phyloP scores from a whole-genome alignment of 2,113 vertebrate species.

The Epinephelus cyanopodus region DNA sequence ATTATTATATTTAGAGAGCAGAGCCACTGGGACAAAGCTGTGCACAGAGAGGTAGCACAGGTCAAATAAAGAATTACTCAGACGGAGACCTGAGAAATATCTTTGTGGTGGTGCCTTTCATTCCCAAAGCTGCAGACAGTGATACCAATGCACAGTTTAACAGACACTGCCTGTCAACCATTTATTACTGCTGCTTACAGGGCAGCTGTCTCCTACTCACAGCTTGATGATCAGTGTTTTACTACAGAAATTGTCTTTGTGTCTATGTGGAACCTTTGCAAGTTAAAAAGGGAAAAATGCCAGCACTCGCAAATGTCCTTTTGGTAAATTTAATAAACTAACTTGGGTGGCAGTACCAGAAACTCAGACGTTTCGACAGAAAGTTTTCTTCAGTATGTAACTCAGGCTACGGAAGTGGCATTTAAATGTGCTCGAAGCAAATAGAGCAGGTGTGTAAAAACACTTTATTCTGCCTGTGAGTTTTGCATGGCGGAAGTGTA shows the following conservation, averaged over 20 bases:
- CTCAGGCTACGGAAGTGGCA: no score
- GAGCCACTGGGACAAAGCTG: slow-evolving; percentile 55
- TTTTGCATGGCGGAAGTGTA: no score
- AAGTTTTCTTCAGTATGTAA: no score
- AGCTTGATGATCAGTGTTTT: background rate
- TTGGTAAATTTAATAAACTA: no score
- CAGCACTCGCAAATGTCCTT: no score
- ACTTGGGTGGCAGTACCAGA: no score
- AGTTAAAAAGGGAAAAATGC: no score
- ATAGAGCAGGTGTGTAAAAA: no score
- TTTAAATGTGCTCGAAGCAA: no score
- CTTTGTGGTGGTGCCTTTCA: slow-evolving; percentile 22
- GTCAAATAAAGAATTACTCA: slow-evolving; percentile 58
- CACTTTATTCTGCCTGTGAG: no score
- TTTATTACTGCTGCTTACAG: background rate
- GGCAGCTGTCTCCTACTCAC: background rate
- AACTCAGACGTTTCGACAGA: no score
- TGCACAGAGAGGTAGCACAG: slow-evolving; percentile 36
- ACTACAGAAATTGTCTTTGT: background rate
- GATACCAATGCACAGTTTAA: background rate
- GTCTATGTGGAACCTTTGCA: background rate
- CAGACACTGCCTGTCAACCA: background rate
- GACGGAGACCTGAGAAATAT: slow-evolving; percentile 38
- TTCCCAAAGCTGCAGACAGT: slow-evolving; percentile 8
- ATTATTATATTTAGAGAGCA: slow-evolving; percentile 68